A percentile compares a stretch with the other conserved stretches of the same genome.
Conservation (phyloP, 2,888 invertebrate genomes). For the Pharmacophagus antenor region DNA sequence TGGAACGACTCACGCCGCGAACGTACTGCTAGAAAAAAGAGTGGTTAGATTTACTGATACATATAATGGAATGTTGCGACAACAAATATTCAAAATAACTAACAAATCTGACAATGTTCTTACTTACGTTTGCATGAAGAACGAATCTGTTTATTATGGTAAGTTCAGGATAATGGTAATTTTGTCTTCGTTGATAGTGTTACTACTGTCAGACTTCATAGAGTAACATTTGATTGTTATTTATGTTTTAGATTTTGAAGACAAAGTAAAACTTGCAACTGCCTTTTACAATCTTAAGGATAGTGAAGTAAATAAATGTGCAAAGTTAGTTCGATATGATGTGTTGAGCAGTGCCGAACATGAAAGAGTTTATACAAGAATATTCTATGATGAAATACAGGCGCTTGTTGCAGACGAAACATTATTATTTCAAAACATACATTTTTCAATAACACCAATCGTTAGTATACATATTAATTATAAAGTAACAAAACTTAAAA, state of each 20-base stretch:
- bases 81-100: constrained; percentile 70
- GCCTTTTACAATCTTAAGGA: constrained; percentile 61
- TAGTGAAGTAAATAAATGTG: constrained; percentile 56
- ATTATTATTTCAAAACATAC: constrained; percentile 57
- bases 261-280: constrained; percentile 65
- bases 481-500: too few relatives aligned
- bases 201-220: background rate
- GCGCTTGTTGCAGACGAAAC: constrained; percentile 65
- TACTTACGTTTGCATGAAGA: constrained; percentile 81
- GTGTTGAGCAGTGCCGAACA: constrained; percentile 67
- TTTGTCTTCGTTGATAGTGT: background rate
- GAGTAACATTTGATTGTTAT: background rate
- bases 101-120: constrained; percentile 79
- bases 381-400: constrained; percentile 70
- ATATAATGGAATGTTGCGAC: constrained; percentile 79
- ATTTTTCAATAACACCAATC: constrained; percentile 77
- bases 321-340: constrained; percentile 64
- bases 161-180: constrained; percentile 29
- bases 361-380: constrained; percentile 66
- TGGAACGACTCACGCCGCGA: constrained; percentile 69
- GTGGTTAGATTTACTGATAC: constrained; percentile 79
- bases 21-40: constrained; percentile 72
- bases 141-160: constrained; percentile 66
- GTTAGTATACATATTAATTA: constrained; percentile 69
- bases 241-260: constrained; percentile 60